phyloP scores from a whole-genome alignment of 2,888 invertebrate species.

The Phlogophora meticulosa region DNA sequence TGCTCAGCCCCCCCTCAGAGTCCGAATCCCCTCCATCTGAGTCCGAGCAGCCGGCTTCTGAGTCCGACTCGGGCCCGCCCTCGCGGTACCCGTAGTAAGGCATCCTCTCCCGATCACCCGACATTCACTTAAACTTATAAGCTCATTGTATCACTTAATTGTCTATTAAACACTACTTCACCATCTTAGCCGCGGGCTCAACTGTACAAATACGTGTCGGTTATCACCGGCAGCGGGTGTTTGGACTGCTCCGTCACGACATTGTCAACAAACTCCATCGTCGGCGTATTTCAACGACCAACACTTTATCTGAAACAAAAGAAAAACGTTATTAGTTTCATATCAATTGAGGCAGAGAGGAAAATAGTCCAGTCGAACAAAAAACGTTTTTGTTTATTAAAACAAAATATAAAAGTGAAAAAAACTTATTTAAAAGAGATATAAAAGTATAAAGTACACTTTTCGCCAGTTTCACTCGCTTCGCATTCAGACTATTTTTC shows the following conservation, averaged over 20 bases:
- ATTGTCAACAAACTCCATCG: conserved; percentile 78
- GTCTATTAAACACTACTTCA: conserved; percentile 83
- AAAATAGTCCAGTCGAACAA: background rate
- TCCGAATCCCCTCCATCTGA: conserved; percentile 90
- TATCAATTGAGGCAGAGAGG: background rate
- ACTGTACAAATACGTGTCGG: conserved; percentile 86
- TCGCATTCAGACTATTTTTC: conserved; percentile 51
- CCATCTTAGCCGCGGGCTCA: conserved; percentile 83
- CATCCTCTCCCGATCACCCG: conserved; percentile 81
- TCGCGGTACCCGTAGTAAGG: conserved; percentile 90
- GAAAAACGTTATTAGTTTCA: conserved; percentile 61
- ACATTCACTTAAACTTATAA: conserved; percentile 89
- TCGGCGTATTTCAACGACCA: conserved; percentile 65
- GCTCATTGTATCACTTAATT: conserved; percentile 87
- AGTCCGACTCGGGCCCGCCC: conserved; percentile 85
- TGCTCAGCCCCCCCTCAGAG: conserved; percentile 90
- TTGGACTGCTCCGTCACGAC: conserved; percentile 72
- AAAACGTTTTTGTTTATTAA: conserved; percentile 4
- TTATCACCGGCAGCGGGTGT: conserved; percentile 79
- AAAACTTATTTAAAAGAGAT: conserved; percentile 18
- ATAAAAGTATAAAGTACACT: conserved; percentile 27
- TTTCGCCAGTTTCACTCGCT: conserved; percentile 30
- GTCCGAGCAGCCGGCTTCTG: conserved; percentile 85
- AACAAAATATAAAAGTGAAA: conserved; percentile 13
- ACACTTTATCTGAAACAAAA: conserved; percentile 85